These are phyloP conservation scores for Rhinoptilus africanus DNA, from an alignment of 2,113 vertebrate species.

Conservation along the genomic window DNA sequence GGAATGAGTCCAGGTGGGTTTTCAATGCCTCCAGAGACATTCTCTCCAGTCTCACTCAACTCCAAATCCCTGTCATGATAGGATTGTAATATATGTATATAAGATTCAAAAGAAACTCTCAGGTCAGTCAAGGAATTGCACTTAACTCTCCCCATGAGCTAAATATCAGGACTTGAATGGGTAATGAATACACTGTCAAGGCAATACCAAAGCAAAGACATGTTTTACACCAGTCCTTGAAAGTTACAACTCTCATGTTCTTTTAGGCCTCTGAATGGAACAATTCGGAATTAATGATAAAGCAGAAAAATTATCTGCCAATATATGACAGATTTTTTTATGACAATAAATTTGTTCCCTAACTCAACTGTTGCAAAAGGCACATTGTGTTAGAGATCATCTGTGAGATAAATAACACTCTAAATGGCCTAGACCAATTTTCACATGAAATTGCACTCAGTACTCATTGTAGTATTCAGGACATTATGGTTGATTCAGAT, in stretches of 20 bases:
- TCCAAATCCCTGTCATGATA: background rate
- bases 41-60: too few relatives aligned
- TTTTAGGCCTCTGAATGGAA: background rate
- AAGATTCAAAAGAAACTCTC: background rate
- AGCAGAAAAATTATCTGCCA: background rate
- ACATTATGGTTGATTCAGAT: background rate
- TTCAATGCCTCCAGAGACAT: too few relatives aligned
- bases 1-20: too few relatives aligned
- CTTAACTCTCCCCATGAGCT: background rate
- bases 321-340: background rate
- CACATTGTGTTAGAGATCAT: background rate
- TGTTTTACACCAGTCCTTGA: background rate
- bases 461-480: background rate
- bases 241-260: background rate
- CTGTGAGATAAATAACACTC: background rate
- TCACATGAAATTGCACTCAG: background rate
- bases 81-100: background rate
- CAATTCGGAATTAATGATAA: background rate
- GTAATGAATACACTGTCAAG: background rate
- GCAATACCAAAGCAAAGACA: background rate
- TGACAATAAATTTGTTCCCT: background rate
- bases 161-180: background rate
- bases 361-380: background rate
- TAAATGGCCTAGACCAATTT: background rate
- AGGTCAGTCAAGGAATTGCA: background rate